phyloP scores from a whole-genome alignment of 2,113 vertebrate species.

The Hippocampus abdominalis region DNA sequence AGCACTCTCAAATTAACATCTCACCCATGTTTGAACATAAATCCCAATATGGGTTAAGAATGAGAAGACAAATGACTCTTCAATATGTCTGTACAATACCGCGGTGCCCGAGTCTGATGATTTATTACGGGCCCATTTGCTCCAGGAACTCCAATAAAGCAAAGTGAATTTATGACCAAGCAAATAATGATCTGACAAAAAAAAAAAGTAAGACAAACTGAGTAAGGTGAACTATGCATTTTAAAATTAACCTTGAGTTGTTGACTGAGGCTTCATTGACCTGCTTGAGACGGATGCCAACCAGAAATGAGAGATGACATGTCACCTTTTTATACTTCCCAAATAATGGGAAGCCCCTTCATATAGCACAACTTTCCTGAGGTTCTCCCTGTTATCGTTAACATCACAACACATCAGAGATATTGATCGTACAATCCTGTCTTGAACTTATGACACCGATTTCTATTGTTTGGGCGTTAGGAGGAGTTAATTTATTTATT shows the following conservation, averaged over 20 bases:
- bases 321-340: conserved; percentile 39
- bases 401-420: too few species aligned
- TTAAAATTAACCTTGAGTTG: conserved; percentile 22
- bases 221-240: conserved; percentile 21
- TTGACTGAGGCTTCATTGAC: conserved; percentile 30
- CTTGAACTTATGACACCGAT: too few species aligned
- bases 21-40: conserved; percentile 48
- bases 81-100: conserved; percentile 20
- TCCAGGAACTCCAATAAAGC: conserved; percentile 42
- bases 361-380: conserved; percentile 1
- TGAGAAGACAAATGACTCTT: conserved; percentile 37
- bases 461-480: too few species aligned
- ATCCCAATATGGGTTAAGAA: conserved; percentile 39
- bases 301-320: conserved; percentile 9
- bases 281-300: conserved; percentile 4
- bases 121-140: conserved; percentile 30
- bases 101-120: conserved; percentile 21
- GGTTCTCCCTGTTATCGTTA: not conserved
- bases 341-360: conserved; percentile 61
- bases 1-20: conserved; percentile 45
- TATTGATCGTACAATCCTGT: not conserved
- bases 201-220: conserved; percentile 1
- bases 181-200: conserved; percentile 34
- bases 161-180: conserved; percentile 36
- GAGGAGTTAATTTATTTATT: not conserved